Evolutionary conservation across 2,113 vertebrate species (phyloP), one percentile per base, ranked within the genome.

Genomic region (Oncorhynchus kisutch): DNA sequence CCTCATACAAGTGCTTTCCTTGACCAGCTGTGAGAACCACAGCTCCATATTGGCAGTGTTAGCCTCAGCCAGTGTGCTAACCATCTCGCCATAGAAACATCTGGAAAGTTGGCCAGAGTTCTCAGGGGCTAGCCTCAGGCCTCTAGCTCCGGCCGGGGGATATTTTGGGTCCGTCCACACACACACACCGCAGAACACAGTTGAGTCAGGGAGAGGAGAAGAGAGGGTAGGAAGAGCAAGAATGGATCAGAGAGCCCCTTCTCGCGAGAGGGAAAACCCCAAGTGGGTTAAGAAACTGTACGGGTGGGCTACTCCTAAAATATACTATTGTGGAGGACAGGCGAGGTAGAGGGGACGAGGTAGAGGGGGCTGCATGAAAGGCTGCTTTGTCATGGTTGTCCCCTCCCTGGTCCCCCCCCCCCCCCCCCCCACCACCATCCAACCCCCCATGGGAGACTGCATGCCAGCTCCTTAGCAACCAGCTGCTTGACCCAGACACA

Each of bases 401-500:
- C 79, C 49, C 74, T 51, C 74, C 66, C 67, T 77, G 39, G 66
- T n/a, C 27, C 67, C 29, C 49, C n/a, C 65, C 31, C 67, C 27
- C 67, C 29, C 49, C n/a, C 65, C 31, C 67, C 59, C 64, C 60
- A 64, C 51, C 62, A 57, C 34, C 39, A 11, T 11, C 39, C 39
- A 45, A 45, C 71, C 71, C 78, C 72, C 75, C 20, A 14, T 8
- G 66, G 57, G 73, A 73, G 77, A 77, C 60, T 51, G 39, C 69
- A 69, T 22, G 72, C 69, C 62, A 77, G 72, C 84, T 88, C 59
- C 90, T 85, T 82, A 88, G 89, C 89, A 92, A 92, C 91, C 90
- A 92, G 87, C 88, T 90, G 88, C 89, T 79, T 66, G 78, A 87
- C 86, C 78, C 79, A 89, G 81, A 90, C 88, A 86, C 82, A 77